Base-by-base conservation (phyloP, 2,888 invertebrate species). In the Meandrusa payeni region DNA sequence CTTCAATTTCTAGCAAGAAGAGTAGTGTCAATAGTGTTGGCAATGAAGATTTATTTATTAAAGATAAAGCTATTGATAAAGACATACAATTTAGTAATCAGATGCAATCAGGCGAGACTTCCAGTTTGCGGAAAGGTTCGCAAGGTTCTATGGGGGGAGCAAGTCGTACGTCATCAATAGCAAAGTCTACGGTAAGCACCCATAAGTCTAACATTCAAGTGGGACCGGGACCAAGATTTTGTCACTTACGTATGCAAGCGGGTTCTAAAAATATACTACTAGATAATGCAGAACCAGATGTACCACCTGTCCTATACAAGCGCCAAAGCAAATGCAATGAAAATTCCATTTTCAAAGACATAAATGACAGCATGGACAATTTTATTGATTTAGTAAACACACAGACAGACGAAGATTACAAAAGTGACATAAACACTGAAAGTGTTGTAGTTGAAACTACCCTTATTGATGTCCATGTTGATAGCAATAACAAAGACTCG, bases 241-340 rank as follows among this genome's bases (percentile, higher is more conserved):
- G 94, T 61, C 93, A 94, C 37, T 89, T 95, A 63, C 89, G 94
- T 22, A 89, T 94, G 59, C 94, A 94, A 60, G 92, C 92, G 3
- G 94, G 94, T 3, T 93, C 94, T 5, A 94, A 93, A 64, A 95
- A 95, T 68, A 94, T 95, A 58, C 78, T 95, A 2, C 79, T 95
- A 12, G 95, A 95, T 70, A 95, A 94, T 59, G 92, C 93, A 19
- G 93, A 93, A 55, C 91, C 92, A 28, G 90, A 90, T 51, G 90
- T 93, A 15, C 91, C 93, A 6, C 94, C 94, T 0, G 91, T 95
- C 19, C 78, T 95, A 24, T 95, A 94, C 57, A 92, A 92, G 47
- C 82, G 91, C 5, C 90, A 91, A 50, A 89, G 80, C 50, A 88
- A 83, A 52, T 83, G 81, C 46, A 83, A 79, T 48, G 88, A 88